A percentile compares a stretch with the other conserved stretches of the same genome.
These are phyloP conservation scores for Archips xylosteana DNA, from an alignment of 2,888 invertebrate genomes.

Conservation along the genomic window DNA sequence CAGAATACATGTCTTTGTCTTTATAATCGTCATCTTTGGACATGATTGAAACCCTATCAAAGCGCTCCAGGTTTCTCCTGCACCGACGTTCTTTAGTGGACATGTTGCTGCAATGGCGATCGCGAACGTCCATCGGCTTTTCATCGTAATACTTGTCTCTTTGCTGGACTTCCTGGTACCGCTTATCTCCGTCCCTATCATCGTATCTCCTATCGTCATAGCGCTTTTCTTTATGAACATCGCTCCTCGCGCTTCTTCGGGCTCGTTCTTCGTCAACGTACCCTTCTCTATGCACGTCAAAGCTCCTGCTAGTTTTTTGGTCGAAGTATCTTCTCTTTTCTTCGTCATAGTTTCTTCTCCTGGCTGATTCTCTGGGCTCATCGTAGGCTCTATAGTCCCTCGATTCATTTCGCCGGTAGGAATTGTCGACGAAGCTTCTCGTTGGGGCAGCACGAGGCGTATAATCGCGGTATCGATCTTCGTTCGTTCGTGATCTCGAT, in stretches of 20 bases:
- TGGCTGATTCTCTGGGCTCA: slow-evolving; percentile 45
- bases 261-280: slow-evolving; percentile 61
- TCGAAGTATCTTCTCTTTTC: slow-evolving; percentile 62
- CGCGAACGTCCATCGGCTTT: slow-evolving; percentile 53
- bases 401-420: slow-evolving; percentile 51
- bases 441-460: slow-evolving; percentile 55
- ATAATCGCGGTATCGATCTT: slow-evolving; percentile 59
- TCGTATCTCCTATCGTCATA: slow-evolving; percentile 52
- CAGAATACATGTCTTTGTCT: slow-evolving; percentile 68
- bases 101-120: slow-evolving; percentile 44
- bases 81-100: slow-evolving; percentile 58
- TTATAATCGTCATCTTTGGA: slow-evolving; percentile 72
- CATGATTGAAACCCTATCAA: slow-evolving; percentile 66
- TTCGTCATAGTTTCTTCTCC: slow-evolving; percentile 59
- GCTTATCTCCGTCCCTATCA: slow-evolving; percentile 34
- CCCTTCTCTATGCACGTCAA: slow-evolving; percentile 63
- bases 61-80: slow-evolving; percentile 62
- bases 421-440: slow-evolving; percentile 57
- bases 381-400: slow-evolving; percentile 59
- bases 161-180: slow-evolving; percentile 32
- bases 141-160: slow-evolving; percentile 62
- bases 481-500: slow-evolving; percentile 54
- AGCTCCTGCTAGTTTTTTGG: slow-evolving; percentile 72
- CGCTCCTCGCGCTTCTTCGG: slow-evolving; percentile 66
- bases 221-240: slow-evolving; percentile 57